Percentiles rank a stretch among this genome's conserved stretches.
These are phyloP conservation scores for Halictus rubicundus DNA, from an alignment of 1,140 invertebrate species.

Conservation along the genomic window DNA sequence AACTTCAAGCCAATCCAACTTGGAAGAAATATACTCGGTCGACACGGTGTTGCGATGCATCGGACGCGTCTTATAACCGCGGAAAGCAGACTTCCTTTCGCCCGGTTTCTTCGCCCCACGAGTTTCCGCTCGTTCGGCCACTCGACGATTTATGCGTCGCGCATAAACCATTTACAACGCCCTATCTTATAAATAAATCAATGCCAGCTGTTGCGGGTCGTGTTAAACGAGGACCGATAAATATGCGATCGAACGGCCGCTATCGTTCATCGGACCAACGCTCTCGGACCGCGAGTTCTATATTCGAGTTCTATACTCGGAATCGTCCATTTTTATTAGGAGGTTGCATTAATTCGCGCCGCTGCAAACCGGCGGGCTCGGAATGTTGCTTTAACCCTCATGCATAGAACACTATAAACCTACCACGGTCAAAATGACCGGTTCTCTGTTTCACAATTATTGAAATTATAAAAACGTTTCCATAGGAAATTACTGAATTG, in stretches of 20 bases:
- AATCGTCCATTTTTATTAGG: too few relatives aligned
- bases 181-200: slow-evolving; percentile 47
- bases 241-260: slow-evolving; percentile 32
- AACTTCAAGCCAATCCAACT: slow-evolving; percentile 52
- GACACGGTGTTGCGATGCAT: slow-evolving; percentile 4
- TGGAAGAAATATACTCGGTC: slow-evolving; percentile 34
- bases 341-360: too few relatives aligned
- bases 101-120: neutral
- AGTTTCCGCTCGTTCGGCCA: slow-evolving; percentile 10
- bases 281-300: neutral
- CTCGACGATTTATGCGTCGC: slow-evolving; percentile 51
- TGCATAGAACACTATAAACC: too few relatives aligned
- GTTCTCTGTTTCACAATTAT: too few relatives aligned
- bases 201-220: slow-evolving; percentile 28
- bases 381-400: too few relatives aligned
- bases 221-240: slow-evolving; percentile 38
- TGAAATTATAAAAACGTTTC: too few relatives aligned
- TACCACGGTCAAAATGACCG: too few relatives aligned
- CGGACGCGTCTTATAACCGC: slow-evolving; percentile 21
- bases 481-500: too few relatives aligned
- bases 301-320: neutral
- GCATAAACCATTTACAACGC: slow-evolving; percentile 55
- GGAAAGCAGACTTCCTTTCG: slow-evolving; percentile 25
- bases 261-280: slow-evolving; percentile 11
- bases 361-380: too few relatives aligned